These are phyloP conservation scores for Syrmaticus mikado DNA, from an alignment of 2,113 vertebrate genomes.

Conservation along the genomic window DNA sequence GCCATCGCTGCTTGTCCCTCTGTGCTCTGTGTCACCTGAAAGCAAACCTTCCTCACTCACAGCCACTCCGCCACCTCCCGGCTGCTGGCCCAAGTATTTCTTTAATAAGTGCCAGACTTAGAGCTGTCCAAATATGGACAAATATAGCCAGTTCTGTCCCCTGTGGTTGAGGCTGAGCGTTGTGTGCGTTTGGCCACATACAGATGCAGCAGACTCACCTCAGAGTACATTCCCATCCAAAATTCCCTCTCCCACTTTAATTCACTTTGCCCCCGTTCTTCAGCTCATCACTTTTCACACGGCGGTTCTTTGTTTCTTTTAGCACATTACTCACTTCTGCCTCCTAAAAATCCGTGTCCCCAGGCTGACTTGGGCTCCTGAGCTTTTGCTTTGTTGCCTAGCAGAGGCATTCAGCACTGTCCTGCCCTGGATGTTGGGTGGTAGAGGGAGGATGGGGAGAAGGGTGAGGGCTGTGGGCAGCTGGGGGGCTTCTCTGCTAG, in stretches of 20 bases:
- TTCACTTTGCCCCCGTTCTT: background rate
- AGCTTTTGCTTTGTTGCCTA: background rate
- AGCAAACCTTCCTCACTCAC: background rate
- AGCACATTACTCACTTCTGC: background rate
- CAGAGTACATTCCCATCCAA: background rate
- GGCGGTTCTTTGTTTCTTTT: background rate
- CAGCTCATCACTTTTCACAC: background rate
- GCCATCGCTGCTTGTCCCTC: background rate
- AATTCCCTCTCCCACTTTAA: background rate
- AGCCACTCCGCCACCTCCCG: background rate
- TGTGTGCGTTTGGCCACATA: background rate
- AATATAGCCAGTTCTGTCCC: background rate
- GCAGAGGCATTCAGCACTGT: background rate
- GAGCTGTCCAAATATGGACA: background rate
- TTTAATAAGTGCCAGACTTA: background rate
- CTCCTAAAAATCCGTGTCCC: background rate
- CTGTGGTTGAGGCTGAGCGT: background rate
- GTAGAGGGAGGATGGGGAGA: background rate
- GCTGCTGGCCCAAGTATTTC: background rate
- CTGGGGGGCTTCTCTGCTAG: background rate
- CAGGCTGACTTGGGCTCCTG: background rate
- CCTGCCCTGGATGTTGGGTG: background rate
- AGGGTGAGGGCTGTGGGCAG: background rate
- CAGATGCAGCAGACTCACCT: background rate
- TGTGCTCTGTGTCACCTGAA: background rate